Evolutionary conservation across 2,113 vertebrate species (phyloP), one percentile per base, ranked within the genome.

Genomic region (Heterotis niloticus): DNA sequence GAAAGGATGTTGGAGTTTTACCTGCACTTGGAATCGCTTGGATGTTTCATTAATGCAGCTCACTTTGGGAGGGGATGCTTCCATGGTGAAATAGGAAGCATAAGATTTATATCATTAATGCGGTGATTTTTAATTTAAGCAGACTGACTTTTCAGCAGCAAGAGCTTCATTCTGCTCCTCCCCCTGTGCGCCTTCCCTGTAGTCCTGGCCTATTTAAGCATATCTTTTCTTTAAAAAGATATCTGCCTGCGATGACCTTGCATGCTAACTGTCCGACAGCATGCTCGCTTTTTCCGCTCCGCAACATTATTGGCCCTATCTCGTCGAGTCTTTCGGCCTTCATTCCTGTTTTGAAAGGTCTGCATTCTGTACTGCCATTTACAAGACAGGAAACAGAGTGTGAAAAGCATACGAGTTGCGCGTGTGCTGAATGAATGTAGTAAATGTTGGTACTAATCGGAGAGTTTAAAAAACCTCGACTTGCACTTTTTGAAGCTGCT

Each of bases 251-350:
- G 78, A 85, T 91, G 90, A 91, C 91, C 90, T 92, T 88, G 34
- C 88, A 84, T 69, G 87, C 59, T 16, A 26, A 20, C 86, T 85
- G 81, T 83, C 89, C 92, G 91, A 90, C 89, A 78, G 85, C 7
- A 2, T 44, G 2, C 59, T 83, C 88, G 90, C 89, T 90, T 89
- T 86, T 87, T 86, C 78, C 87, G 86, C 88, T 91, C 87, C 89
- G 89, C 85, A 86, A 84, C 87, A 87, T 91, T 89, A 92, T 93
- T 90, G 89, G 92, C 91, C 89, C 90, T n/a, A 89, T 91, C 90
- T 87, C 78, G 83, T 87, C 78, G 83, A 83, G 86, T 90, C 88
- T 90, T 87, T 88, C 85, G 87, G 90, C 89, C 90, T 91, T 90
- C 88, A 88, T 90, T 90, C 87, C 88, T 83, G 89, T 80, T 71